Evolutionary conservation across 2,888 invertebrate genomes (phyloP).

Genomic region (Cistogaster globosa): DNA sequence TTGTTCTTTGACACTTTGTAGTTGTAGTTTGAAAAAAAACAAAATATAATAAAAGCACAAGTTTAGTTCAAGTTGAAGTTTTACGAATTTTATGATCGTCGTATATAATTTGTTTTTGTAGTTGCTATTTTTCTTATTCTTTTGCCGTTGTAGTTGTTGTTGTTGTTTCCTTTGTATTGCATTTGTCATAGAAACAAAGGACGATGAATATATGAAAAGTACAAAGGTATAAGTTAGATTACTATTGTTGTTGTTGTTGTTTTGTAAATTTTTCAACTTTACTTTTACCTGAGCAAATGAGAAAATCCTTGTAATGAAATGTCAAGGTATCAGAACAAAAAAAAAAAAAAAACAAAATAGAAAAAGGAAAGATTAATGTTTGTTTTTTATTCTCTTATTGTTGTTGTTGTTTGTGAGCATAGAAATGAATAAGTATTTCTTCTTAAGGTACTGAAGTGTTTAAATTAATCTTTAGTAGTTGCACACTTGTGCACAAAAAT

Average conservation of each 20-base stretch:
- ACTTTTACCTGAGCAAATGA: slow-evolving; percentile 23
- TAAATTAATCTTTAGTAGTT: slow-evolving; percentile 14
- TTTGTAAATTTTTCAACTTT: slow-evolving; percentile 29
- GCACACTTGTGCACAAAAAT: background rate
- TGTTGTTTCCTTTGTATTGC: slow-evolving; percentile 36
- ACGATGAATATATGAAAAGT: too few relatives aligned
- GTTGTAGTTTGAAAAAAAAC: slow-evolving; percentile 28
- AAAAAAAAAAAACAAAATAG: too few relatives aligned
- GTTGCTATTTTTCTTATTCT: slow-evolving; percentile 1
- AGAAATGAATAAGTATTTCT: slow-evolving; percentile 5
- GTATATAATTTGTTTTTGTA: slow-evolving; percentile 32
- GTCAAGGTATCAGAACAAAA: slow-evolving; percentile 41
- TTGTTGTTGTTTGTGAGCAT: background rate
- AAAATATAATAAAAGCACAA: too few relatives aligned
- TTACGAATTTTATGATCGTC: slow-evolving; percentile 65
- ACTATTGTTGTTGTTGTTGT: slow-evolving; percentile 30
- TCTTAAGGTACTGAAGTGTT: slow-evolving; percentile 5
- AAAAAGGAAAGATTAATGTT: slow-evolving; percentile 49
- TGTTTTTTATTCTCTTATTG: background rate
- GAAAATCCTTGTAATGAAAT: slow-evolving; percentile 42
- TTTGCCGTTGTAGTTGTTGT: background rate
- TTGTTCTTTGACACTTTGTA: slow-evolving; percentile 66
- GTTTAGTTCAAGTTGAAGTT: slow-evolving; percentile 45
- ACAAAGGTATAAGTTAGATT: slow-evolving; percentile 30
- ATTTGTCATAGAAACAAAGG: slow-evolving; percentile 38